phyloP scores from a whole-genome alignment of 2,888 invertebrate species.

The Alcis repandata region DNA sequence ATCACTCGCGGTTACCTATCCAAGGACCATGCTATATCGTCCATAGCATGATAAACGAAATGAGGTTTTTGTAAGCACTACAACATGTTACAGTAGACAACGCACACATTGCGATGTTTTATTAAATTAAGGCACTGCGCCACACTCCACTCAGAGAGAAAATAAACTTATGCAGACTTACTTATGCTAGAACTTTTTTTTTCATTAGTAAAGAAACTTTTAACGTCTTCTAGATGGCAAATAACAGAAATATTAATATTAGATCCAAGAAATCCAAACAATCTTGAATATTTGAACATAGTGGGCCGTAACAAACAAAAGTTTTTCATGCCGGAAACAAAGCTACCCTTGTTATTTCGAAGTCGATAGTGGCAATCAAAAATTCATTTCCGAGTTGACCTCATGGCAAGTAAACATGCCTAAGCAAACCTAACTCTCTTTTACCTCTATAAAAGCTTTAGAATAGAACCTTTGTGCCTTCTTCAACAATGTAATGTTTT shows the following conservation, averaged over 20 bases:
- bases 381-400: conserved; percentile 34
- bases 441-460: conserved; percentile 13
- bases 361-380: conserved; percentile 36
- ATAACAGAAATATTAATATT: conserved; percentile 3
- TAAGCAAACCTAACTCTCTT: conserved; percentile 22
- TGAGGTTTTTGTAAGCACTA: too few relatives aligned
- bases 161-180: too few relatives aligned
- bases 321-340: conserved; percentile 20
- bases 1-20: too few relatives aligned
- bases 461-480: conserved; percentile 7
- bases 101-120: too few relatives aligned
- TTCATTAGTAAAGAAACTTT: not conserved
- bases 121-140: too few relatives aligned
- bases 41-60: too few relatives aligned
- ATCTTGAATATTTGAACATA: conserved; percentile 18
- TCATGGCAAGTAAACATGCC: conserved; percentile 26
- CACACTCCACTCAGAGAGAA: too few relatives aligned
- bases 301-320: conserved; percentile 10
- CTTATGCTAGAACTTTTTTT: not conserved
- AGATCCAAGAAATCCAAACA: conserved; percentile 2
- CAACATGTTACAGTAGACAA: too few relatives aligned
- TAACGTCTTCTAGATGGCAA: not conserved
- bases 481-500: too few relatives aligned
- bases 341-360: conserved; percentile 25
- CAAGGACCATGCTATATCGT: too few relatives aligned